Evolutionary conservation across 2,113 vertebrate species (phyloP), one percentile per base, ranked within the genome.

Genomic region (Danionella cerebrum): DNA sequence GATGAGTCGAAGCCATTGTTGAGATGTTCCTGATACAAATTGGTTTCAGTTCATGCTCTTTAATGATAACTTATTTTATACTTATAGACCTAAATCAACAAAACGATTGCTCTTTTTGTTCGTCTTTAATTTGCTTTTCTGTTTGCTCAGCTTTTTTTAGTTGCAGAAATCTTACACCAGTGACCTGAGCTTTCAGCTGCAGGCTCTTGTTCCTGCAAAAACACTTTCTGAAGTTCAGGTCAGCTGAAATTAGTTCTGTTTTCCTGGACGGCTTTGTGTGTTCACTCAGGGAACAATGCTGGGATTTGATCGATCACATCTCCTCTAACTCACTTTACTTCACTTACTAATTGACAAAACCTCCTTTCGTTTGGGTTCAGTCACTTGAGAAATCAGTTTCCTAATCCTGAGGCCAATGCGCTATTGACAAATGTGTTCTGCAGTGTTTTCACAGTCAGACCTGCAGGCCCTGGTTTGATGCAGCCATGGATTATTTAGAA

Each of bases 331-430:
- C 24, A 14, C 29, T 60, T 60, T 45, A 45, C 57, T 59, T n/a
- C 22, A 59, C 42, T 59, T 59, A 16, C 55, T 38, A 18, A 29
- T 42, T 51, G 63, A 33, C 36, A 65, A 39, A 65, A 27, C 31
- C 52, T 65, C 47, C 39, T 38, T 44, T 33, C 19, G 5, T 35
- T 67, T 39, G 39, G 53, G 65, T 39, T 29, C 53, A 35, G 29
- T 41, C 44, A 50, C 24, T 59, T 69, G 42, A 60, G 21, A 72
- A 72, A 52, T 67, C 35, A 24, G n/a, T 57, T 58, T 57, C 45
- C 22, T 59, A 59, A 48, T 66, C 59, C 39, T 53, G 31, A 36
- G 38, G 25, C 29, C 22, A 45, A 21, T 45, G 31, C 38, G 16
- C 27, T 38, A 39, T 44, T 39, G 44, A 51, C 24, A 50, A 25